A percentile compares a stretch with the other conserved stretches of the same genome.
Conservation (phyloP, 2,113 vertebrate genomes). For the Salvator merianae region DNA sequence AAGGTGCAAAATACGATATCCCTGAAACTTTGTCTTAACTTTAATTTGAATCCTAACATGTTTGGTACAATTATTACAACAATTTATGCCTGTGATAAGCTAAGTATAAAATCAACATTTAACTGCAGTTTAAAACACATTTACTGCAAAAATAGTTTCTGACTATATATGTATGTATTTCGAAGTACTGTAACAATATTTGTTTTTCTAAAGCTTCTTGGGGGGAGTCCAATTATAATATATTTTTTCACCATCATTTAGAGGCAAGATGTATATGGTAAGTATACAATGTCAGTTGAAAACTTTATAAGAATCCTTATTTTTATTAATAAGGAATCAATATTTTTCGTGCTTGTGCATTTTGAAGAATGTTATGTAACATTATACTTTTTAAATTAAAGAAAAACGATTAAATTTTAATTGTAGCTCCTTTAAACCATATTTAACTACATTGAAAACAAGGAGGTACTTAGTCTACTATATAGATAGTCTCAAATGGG, state of each 20-base stretch:
- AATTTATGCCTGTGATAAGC: too few relatives aligned
- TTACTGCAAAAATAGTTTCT: not conserved
- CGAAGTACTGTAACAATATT: slow-evolving; percentile 44
- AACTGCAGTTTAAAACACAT: too few relatives aligned
- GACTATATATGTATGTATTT: not conserved
- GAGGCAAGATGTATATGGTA: slow-evolving; percentile 70
- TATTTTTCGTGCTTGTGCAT: not conserved
- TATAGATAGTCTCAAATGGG: not conserved
- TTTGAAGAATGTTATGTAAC: not conserved
- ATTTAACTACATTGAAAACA: not conserved
- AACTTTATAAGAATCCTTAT: not conserved
- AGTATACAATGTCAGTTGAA: slow-evolving; percentile 50
- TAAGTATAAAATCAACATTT: too few relatives aligned
- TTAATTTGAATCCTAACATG: too few relatives aligned
- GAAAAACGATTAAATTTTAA: not conserved
- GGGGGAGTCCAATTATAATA: slow-evolving; percentile 65
- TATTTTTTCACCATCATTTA: slow-evolving; percentile 68
- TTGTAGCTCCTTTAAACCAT: not conserved
- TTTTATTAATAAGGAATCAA: not conserved
- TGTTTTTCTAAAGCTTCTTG: slow-evolving; percentile 68
- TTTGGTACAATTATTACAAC: too few relatives aligned
- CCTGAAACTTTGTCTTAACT: too few relatives aligned
- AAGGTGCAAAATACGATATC: too few relatives aligned
- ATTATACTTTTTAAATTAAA: not conserved
- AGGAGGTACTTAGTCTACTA: not conserved